A percentile compares a stretch with the other conserved stretches of the same genome.
Conservation (phyloP, 2,113 vertebrate species). For the Corythornis cristatus region DNA sequence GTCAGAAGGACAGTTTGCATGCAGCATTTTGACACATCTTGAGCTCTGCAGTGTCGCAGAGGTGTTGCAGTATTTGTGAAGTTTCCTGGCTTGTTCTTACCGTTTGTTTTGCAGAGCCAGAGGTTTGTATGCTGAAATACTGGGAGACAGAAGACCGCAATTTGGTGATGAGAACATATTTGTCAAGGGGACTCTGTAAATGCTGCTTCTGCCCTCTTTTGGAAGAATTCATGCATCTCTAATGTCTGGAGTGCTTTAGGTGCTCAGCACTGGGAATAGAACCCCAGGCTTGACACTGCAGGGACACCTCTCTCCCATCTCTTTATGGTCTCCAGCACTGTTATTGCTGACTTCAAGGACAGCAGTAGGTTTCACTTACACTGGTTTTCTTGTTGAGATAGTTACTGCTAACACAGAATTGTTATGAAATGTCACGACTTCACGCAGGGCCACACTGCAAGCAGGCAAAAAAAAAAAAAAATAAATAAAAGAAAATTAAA, state of each 20-base stretch:
- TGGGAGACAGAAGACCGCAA: background rate
- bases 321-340: background rate
- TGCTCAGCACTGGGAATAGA: background rate
- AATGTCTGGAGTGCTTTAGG: background rate
- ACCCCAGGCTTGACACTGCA: background rate
- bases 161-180: background rate
- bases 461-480: background rate
- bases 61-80: background rate
- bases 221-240: slow-evolving; percentile 59
- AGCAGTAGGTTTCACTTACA: background rate
- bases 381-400: background rate
- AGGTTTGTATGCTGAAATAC: background rate
- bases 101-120: background rate
- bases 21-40: background rate
- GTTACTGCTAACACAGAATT: background rate
- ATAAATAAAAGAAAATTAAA: background rate
- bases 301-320: background rate
- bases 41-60: background rate
- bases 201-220: slow-evolving; percentile 75
- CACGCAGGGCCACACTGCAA: background rate
- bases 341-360: background rate
- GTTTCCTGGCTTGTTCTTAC: background rate
- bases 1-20: background rate
- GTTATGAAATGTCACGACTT: background rate
- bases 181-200: slow-evolving; percentile 51